Percentiles rank a stretch among this genome's conserved stretches.
Evolutionary conservation across 2,797 vertebrate species (phyloP).

Genomic region (Microtus californicus): DNA sequence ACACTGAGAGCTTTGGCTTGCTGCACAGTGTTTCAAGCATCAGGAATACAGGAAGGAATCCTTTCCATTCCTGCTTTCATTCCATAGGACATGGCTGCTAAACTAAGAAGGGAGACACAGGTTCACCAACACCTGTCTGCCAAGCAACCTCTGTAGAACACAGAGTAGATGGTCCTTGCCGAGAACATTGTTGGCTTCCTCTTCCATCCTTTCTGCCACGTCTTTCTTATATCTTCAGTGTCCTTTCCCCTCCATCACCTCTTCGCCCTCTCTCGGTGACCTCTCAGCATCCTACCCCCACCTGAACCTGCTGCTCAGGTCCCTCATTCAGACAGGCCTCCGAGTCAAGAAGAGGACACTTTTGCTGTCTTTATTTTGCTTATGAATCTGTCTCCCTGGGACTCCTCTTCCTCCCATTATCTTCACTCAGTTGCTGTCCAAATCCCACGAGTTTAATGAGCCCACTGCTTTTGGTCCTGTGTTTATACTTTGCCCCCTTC

Average conservation of each 20-base stretch:
- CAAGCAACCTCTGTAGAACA: too few species aligned
- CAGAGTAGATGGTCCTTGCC: background rate
- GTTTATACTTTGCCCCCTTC: background rate
- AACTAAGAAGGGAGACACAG: background rate
- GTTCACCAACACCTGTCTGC: background rate
- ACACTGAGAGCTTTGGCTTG: background rate
- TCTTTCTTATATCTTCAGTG: background rate
- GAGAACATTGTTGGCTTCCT: background rate
- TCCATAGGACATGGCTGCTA: background rate
- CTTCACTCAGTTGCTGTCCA: background rate
- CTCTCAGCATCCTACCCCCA: background rate
- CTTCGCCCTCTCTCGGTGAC: background rate
- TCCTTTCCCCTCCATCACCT: background rate
- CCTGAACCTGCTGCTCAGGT: background rate
- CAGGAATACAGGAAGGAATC: background rate
- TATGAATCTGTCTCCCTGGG: background rate
- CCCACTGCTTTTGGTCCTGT: background rate
- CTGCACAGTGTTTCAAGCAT: background rate
- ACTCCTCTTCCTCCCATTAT: background rate
- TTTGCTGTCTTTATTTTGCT: background rate
- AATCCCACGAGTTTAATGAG: background rate
- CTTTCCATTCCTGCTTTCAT: background rate
- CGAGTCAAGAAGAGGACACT: background rate
- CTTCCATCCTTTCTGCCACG: background rate
- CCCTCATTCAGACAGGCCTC: background rate